Evolutionary conservation across 2,113 vertebrate genomes (phyloP).

Genomic region (Sapayoa aenigma): DNA sequence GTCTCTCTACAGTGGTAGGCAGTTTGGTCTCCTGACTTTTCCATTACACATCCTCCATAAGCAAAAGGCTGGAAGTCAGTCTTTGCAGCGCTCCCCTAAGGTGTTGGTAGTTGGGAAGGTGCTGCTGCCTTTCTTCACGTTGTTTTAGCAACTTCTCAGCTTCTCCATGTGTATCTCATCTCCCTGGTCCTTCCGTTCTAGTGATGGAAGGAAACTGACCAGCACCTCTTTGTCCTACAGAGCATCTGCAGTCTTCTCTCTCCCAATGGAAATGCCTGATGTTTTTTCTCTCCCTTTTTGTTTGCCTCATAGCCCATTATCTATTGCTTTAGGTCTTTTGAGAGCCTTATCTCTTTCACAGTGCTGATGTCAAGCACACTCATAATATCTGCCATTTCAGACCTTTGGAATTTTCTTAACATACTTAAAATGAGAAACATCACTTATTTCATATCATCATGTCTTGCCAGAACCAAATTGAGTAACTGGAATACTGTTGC

Average conservation of each 20-base stretch:
- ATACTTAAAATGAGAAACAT: neutral
- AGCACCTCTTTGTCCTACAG: neutral
- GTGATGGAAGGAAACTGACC: neutral
- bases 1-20: neutral
- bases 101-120: neutral
- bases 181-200: neutral
- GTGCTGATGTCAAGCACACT: neutral
- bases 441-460: neutral
- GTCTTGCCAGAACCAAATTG: neutral
- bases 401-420: neutral
- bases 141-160: neutral
- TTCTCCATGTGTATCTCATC: neutral
- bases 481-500: neutral
- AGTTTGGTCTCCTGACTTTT: conserved; percentile 14
- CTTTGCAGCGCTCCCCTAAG: neutral
- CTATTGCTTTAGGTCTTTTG: neutral
- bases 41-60: neutral
- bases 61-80: neutral
- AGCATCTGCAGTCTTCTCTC: neutral
- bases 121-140: neutral
- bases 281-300: accelerated
- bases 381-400: neutral
- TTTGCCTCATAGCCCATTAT: neutral
- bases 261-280: neutral
- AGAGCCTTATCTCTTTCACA: neutral